Base-by-base conservation (phyloP, 2,113 vertebrate genomes). In the Microcebus ravelobensis region DNA sequence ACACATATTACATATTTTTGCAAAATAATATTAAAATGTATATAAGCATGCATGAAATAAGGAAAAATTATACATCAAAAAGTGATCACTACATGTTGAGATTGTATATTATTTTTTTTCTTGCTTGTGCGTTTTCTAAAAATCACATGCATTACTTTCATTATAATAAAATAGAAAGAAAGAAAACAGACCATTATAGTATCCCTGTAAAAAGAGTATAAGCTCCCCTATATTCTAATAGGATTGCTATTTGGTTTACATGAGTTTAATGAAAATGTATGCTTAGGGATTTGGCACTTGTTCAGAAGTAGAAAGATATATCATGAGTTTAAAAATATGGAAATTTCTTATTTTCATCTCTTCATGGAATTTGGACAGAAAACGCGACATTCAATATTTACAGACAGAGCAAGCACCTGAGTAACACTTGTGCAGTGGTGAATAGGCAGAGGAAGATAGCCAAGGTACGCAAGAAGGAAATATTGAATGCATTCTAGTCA, bases 251-350 rank as follows among this genome's bases (percentile, higher is more conserved):
- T 92, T 57, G 48, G 25, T 80, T 79, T n/a, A 94, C 14, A 83
- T 50, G 4, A 50, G 63, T 77, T 86, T 90, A 87, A 71, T 92
- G 52, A 90, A 95, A 97, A 77, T 50, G 29, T 45, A 71, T 90
- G 20, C 55, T n/a, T 79, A 68, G 17, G 17, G 23, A 91, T 70
- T 70, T 96, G 7, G 3, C 57, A 79, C 82, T 94, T 92, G 5
- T 79, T 94, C 68, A 93, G 42, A 83, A 79, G 34, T 11, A 81
- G 45, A 89, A 87, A 96, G 31, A 68, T 63, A 61, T 83, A 67
- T 39, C 52, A n/a, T 15, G 12, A 67, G 55, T 65, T 93, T 74
- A 25, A 79, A 86, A 87, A 63, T 21, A 25, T 42, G 31, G 34
- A 84, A 90, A 84, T 50, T 55, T 92, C 36, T 84, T 36, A 55